Evolutionary conservation across 2,888 invertebrate genomes (phyloP), one percentile per base, ranked within the genome.

Genomic region (Conchocele bisecta): DNA sequence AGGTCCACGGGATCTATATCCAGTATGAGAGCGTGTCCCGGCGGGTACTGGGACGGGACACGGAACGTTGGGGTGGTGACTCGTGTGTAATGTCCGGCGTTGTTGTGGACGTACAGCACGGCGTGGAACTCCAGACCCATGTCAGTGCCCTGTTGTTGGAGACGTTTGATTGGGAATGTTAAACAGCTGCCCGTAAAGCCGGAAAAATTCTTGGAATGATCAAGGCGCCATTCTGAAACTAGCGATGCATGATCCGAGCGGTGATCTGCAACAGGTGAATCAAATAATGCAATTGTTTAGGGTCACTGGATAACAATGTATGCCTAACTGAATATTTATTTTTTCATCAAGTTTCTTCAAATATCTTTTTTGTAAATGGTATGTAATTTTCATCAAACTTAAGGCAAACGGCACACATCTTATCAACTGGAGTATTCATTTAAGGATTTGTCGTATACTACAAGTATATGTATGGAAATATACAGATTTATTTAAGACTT

Each of bases 31-130:
- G 73, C 77, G n/a, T 75, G 54, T 17, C 75, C 77, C 5, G 81
- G 81, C 2, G 81, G 79, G 53, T 67, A 73, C 28, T 31, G 58
- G 0, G 79, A 81, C 9, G 81, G 81, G 0, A 81, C 31, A 0
- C 26, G 22, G 48, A 81, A 76, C 3, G 31, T 28, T 17, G 64
- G 46, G 2, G 77, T 75, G 29, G 31, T 48, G 0, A 54, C 58
- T 29, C 29, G 48, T 9, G 48, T 42, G 42, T 41, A 60, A 39
- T 71, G 72, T 2, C 78, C 81, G 5, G 71, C 81, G 15, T 70
- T 75, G 51, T 81, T 78, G 53, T 63, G 74, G 1, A 68, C 69
- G 37, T 64, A 44, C 0, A 81, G 20, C 31, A 46, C 54, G 15
- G 75, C 22, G 24, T 31, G 33, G 35, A 68, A 81, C n/a, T 58